Percentiles rank a stretch among this genome's conserved stretches.
These are phyloP conservation scores for Parazoanthus darwini DNA, from an alignment of 92 coral and sea anemone species.

Conservation along the genomic window DNA sequence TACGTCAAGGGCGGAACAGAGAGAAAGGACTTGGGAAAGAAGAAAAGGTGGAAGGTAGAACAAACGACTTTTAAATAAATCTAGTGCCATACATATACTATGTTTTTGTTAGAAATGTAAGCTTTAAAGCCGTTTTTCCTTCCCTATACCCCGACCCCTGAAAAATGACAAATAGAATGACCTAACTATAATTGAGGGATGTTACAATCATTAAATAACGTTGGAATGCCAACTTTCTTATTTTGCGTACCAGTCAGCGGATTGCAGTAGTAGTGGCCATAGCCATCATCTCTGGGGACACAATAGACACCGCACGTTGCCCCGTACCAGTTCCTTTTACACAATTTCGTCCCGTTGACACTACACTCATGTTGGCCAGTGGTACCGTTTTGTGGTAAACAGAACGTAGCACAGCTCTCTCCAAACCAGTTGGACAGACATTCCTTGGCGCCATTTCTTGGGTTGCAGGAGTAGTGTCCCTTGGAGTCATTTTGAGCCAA, in stretches of 20 bases:
- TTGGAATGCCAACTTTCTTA: neutral
- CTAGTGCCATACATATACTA: too few relatives aligned
- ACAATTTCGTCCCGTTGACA: conserved; percentile 40
- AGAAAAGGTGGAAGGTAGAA: too few relatives aligned
- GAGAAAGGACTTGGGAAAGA: too few relatives aligned
- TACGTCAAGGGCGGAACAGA: too few relatives aligned
- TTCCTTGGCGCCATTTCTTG: conserved; percentile 59
- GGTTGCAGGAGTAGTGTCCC: conserved; percentile 64
- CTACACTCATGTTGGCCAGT: conserved; percentile 61
- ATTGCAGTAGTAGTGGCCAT: conserved; percentile 48
- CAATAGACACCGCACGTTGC: conserved; percentile 47
- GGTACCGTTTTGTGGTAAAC: conserved; percentile 51
- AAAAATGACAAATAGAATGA: neutral
- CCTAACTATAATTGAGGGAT: too few relatives aligned
- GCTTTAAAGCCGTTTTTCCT: too few relatives aligned
- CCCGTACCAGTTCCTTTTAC: conserved; percentile 54
- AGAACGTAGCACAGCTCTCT: conserved; percentile 64
- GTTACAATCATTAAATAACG: neutral
- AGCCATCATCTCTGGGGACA: conserved; percentile 15
- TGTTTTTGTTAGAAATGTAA: too few relatives aligned
- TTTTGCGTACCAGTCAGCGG: conserved; percentile 27
- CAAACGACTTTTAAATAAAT: too few relatives aligned
- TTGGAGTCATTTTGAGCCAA: conserved; percentile 48
- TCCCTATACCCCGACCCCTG: too few relatives aligned
- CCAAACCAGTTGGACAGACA: conserved; percentile 81